phyloP scores from a whole-genome alignment of 2,797 vertebrate genomes.

The Danio jaintianensis region DNA sequence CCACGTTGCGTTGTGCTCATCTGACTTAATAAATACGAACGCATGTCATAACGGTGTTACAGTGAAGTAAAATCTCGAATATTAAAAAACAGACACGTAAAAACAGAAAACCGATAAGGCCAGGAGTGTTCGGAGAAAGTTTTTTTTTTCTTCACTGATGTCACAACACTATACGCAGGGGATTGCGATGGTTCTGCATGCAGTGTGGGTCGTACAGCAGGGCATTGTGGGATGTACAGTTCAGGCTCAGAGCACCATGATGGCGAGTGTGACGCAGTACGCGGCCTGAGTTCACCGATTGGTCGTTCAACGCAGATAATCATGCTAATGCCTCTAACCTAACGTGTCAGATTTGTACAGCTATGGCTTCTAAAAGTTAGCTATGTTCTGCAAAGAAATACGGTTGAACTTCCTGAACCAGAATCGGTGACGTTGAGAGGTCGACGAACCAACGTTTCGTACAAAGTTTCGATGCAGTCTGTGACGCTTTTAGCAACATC shows the following conservation, averaged over 20 bases:
- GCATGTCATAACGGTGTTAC: constrained; percentile 6
- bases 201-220: constrained; percentile 38
- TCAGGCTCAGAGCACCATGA: constrained; percentile 71
- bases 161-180: constrained; percentile 17
- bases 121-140: constrained; percentile 30
- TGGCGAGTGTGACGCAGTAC: constrained; percentile 43
- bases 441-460: constrained; percentile 19
- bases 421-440: background rate
- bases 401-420: background rate
- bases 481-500: background rate
- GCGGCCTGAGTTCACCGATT: constrained; percentile 51
- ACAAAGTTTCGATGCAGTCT: background rate
- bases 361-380: constrained; percentile 47
- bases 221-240: constrained; percentile 49
- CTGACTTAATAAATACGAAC: constrained; percentile 39
- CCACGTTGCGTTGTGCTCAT: constrained; percentile 73
- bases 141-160: constrained; percentile 7
- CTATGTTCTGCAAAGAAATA: constrained; percentile 26
- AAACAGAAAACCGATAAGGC: constrained; percentile 38
- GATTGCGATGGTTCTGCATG: constrained; percentile 34
- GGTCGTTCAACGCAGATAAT: constrained; percentile 16
- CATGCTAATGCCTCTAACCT: constrained; percentile 27
- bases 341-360: constrained; percentile 19
- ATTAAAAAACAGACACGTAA: constrained; percentile 34
- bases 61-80: constrained; percentile 21